Percentiles rank a stretch among this genome's conserved stretches.
Evolutionary conservation across 2,113 vertebrate genomes (phyloP).

Genomic region (Anolis carolinensis): DNA sequence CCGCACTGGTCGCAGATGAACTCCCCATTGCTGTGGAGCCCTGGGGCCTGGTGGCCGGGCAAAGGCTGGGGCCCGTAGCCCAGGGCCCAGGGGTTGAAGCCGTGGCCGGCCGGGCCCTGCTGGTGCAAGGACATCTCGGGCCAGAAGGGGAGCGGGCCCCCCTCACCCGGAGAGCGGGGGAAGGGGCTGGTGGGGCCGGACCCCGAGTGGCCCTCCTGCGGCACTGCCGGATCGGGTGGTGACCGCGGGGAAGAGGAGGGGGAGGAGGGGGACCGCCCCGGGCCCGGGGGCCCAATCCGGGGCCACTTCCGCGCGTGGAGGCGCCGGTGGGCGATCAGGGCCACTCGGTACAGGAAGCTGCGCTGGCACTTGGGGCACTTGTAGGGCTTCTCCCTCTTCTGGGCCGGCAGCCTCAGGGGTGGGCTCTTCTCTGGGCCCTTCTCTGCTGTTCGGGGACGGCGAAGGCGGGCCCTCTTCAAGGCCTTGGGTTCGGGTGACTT

Average conservation of each 20-base stretch:
- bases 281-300: background rate
- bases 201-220: constrained; percentile 22
- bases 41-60: background rate
- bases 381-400: constrained; percentile 10
- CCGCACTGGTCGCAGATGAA: constrained; percentile 71
- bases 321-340: constrained; percentile 18
- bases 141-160: constrained; percentile 21
- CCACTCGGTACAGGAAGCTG: background rate
- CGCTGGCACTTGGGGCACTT: constrained; percentile 31
- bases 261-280: constrained; percentile 3
- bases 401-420: fast-evolving
- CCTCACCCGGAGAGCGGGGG: constrained; percentile 23
- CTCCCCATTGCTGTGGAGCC: constrained; percentile 51
- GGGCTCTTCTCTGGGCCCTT: background rate
- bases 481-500: background rate
- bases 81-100: constrained; percentile 23
- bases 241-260: background rate
- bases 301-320: constrained; percentile 19
- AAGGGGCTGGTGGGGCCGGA: constrained; percentile 9
- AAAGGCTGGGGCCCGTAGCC: background rate
- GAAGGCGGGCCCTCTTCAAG: background rate
- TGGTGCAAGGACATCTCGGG: constrained; percentile 17
- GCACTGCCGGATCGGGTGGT: constrained; percentile 13
- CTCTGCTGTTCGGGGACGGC: background rate
- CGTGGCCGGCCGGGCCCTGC: background rate